phyloP scores from a whole-genome alignment of 2,113 vertebrate species.

The Eolophus roseicapilla region DNA sequence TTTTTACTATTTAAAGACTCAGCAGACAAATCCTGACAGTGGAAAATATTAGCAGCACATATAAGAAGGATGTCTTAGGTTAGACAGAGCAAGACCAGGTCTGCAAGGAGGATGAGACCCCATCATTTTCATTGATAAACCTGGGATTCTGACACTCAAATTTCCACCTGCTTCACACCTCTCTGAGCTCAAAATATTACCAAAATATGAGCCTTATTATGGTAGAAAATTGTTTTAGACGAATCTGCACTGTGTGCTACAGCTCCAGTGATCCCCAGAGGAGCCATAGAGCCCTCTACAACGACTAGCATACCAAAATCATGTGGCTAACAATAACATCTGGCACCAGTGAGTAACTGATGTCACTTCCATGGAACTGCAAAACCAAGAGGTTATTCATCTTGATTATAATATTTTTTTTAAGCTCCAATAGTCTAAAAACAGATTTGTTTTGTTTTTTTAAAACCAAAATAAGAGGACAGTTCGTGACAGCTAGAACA shows the following conservation, averaged over 20 bases:
- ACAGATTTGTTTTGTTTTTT: neutral
- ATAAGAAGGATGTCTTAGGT: neutral
- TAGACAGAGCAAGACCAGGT: neutral
- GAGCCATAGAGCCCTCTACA: neutral
- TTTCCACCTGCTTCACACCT: neutral
- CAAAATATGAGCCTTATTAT: neutral
- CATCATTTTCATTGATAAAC: neutral
- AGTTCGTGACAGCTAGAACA: neutral
- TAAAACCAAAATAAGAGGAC: neutral
- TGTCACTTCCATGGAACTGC: neutral
- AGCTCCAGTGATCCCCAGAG: neutral
- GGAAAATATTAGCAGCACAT: neutral
- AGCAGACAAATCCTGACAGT: neutral
- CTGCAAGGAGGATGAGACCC: accelerated
- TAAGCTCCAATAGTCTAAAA: neutral
- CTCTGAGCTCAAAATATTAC: neutral
- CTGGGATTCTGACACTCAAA: neutral
- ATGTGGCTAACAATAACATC: neutral
- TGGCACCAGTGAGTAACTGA: neutral
- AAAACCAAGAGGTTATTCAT: constrained; percentile 3
- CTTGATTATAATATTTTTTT: neutral
- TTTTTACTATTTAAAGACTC: neutral
- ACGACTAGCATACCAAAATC: neutral
- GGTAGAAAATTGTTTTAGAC: neutral
- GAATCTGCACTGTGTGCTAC: neutral